Base-by-base conservation (phyloP, 2,888 invertebrate species). In the Lathronympha strigana region DNA sequence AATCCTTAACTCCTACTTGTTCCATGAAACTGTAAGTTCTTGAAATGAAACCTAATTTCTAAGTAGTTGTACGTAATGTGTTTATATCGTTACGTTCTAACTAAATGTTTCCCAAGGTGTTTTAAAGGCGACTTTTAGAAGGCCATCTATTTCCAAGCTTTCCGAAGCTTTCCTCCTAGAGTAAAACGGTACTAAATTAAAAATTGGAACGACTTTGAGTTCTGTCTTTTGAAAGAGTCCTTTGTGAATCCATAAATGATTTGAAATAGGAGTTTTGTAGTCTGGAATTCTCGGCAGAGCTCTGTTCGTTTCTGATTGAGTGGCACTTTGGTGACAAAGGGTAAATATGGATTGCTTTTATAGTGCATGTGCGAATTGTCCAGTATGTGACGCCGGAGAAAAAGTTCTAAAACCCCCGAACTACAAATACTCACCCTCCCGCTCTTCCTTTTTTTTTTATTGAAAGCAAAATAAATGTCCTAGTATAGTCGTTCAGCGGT, bases 271-370 rank as follows among this genome's bases (percentile, higher is more conserved):
- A 51, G 19, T 36, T 36, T 53, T n/a, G 21, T n/a, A 6, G 28
- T 31, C n/a, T 31, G 57, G 43, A 45, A 45, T 45, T n/a, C 28
- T 57, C 31, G 19, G 6, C 25, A 21, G n/a, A 8, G 2, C n/a
- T 19, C 9, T 2, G 2, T 9, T 19, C 9, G 2, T 21, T 8
- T 31, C n/a, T 17, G 28, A n/a, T 31, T 31, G 43, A 19, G 19
- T 28, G 19, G 17, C 8, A 25, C 31, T 28, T 54, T 28, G 19
- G 19, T 31, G 31, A 31, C 43, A 57, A 57, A 57, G 43, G n/a
- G 28, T 45, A 45, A 31, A 19, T 31, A 43, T 28, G 40, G 40
- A 43, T n/a, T 21, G 28, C 43, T 57, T 57, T 57, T 28, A 19
- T 19, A 5, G 5, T 13, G 17, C 17, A 19, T 19, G 15, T 28